Percentiles rank a stretch among this genome's conserved stretches.
These are phyloP conservation scores for Eptesicus fuscus DNA, from an alignment of 2,113 vertebrate species.

Conservation along the genomic window DNA sequence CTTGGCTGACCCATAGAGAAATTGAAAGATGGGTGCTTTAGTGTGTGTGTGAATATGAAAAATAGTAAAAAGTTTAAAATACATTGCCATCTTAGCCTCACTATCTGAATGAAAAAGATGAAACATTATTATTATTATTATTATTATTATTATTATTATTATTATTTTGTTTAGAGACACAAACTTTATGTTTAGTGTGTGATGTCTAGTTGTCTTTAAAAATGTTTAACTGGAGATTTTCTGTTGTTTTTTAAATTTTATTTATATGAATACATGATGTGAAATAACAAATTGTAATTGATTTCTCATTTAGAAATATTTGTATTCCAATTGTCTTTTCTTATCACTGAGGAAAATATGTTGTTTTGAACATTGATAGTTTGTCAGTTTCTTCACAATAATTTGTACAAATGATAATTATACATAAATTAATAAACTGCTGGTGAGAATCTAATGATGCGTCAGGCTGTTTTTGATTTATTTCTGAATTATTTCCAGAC, in stretches of 20 bases:
- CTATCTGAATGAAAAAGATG: not conserved
- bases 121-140: not conserved
- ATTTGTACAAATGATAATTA: slow-evolving; percentile 65
- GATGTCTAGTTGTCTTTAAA: slow-evolving; percentile 40
- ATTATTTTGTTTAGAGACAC: slow-evolving; percentile 35
- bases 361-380: slow-evolving; percentile 46
- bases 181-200: slow-evolving; percentile 42
- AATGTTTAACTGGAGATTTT: slow-evolving; percentile 55
- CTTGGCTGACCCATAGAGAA: not conserved
- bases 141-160: not conserved
- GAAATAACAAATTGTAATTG: slow-evolving; percentile 49
- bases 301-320: slow-evolving; percentile 39
- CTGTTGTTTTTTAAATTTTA: not conserved
- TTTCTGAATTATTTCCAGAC: slow-evolving; percentile 60
- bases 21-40: not conserved
- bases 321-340: not conserved
- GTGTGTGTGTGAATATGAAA: not conserved
- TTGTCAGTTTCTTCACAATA: slow-evolving; percentile 14
- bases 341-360: slow-evolving; percentile 35
- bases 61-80: not conserved
- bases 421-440: slow-evolving; percentile 71
- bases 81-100: not conserved
- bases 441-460: slow-evolving; percentile 53
- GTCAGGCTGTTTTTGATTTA: slow-evolving; percentile 60
- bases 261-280: slow-evolving; percentile 39